A percentile compares a stretch with the other conserved stretches of the same genome.
Conservation (phyloP, 2,888 invertebrate species). For the Iphiclides podalirius region DNA sequence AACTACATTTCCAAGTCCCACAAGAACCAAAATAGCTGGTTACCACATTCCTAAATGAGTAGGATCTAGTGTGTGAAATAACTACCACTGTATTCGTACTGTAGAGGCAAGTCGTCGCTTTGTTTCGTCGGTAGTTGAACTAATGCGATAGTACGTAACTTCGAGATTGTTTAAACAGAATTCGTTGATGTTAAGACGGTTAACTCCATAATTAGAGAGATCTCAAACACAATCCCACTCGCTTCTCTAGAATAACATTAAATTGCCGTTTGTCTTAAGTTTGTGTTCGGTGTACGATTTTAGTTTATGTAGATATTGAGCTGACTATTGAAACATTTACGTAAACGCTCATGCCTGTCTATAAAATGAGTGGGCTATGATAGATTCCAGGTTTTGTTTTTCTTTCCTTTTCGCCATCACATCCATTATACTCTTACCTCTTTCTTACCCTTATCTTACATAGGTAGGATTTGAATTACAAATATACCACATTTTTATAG, state of each 20-base stretch:
- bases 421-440: too few relatives aligned
- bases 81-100: constrained; percentile 7
- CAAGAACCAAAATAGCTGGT: too few relatives aligned
- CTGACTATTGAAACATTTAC: too few relatives aligned
- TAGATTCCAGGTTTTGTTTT: too few relatives aligned
- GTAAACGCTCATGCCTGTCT: too few relatives aligned
- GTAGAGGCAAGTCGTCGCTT: constrained; percentile 27
- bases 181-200: constrained; percentile 60
- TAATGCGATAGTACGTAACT: constrained; percentile 45
- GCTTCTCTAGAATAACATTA: constrained; percentile 55
- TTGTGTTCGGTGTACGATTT: constrained; percentile 24
- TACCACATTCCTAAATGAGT: too few relatives aligned
- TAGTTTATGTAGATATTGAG: constrained; percentile 16
- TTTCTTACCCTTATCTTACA: too few relatives aligned
- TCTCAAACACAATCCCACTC: constrained; percentile 63
- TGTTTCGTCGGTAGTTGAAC: constrained; percentile 38
- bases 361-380: too few relatives aligned
- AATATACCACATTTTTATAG: too few relatives aligned
- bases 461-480: too few relatives aligned
- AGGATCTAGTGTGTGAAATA: constrained; percentile 22
- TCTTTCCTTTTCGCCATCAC: too few relatives aligned
- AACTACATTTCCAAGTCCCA: too few relatives aligned
- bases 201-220: constrained; percentile 69
- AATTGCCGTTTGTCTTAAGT: constrained; percentile 41
- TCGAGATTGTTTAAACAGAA: constrained; percentile 67